phyloP scores from a whole-genome alignment of 2,888 invertebrate genomes.

The Stegana nigrithorax region DNA sequence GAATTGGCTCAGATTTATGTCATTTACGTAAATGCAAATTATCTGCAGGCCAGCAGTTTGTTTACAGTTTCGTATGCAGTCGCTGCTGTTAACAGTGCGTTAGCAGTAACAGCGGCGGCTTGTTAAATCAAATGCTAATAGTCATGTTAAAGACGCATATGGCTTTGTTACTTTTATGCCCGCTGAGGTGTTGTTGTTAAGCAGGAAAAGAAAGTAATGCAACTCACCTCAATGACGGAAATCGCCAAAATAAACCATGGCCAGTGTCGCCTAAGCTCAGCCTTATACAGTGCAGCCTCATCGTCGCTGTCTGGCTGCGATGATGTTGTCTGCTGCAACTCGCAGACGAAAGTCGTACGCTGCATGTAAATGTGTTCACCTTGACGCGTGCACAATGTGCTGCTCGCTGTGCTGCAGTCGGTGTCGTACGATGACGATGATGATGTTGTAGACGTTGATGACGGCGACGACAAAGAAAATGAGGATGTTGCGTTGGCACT shows the following conservation, averaged over 20 bases:
- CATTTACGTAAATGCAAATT: too few relatives aligned
- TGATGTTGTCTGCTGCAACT: slow-evolving; percentile 21
- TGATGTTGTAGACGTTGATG: slow-evolving; percentile 34
- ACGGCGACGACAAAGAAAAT: slow-evolving; percentile 20
- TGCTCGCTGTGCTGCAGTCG: slow-evolving; percentile 62
- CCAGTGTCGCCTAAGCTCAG: slow-evolving; percentile 59
- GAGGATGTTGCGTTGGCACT: slow-evolving; percentile 16
- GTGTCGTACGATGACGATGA: slow-evolving; percentile 58
- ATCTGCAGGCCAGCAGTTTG: too few relatives aligned
- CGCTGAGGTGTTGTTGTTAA: neutral
- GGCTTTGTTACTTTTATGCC: too few relatives aligned
- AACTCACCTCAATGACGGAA: slow-evolving; percentile 64
- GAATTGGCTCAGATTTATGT: too few relatives aligned
- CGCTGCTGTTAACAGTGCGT: too few relatives aligned
- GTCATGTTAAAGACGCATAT: too few relatives aligned
- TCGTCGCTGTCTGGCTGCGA: slow-evolving; percentile 33
- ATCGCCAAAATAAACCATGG: slow-evolving; percentile 62
- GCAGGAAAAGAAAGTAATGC: neutral
- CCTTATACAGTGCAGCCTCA: slow-evolving; percentile 51
- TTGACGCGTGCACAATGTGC: slow-evolving; percentile 64
- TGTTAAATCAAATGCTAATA: too few relatives aligned
- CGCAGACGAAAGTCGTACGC: slow-evolving; percentile 36
- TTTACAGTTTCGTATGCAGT: too few relatives aligned
- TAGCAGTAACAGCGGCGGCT: too few relatives aligned
- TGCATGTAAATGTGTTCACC: slow-evolving; percentile 64